Percentiles rank a stretch among this genome's conserved stretches.
phyloP scores from a whole-genome alignment of 2,113 vertebrate species.

The Cochlearius cochlearius region DNA sequence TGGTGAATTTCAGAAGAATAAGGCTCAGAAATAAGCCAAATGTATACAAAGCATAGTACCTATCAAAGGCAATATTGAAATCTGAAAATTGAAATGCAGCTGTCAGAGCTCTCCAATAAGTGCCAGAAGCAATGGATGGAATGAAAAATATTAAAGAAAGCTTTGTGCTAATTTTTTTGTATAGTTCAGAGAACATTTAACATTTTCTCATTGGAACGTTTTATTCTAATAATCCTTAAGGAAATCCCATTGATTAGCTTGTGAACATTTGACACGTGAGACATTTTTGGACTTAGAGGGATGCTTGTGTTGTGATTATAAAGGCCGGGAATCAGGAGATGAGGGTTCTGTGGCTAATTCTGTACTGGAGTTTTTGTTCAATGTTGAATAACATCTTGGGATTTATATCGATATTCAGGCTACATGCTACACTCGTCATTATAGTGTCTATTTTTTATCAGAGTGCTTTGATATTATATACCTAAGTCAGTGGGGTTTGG shows the following conservation, averaged over 20 bases:
- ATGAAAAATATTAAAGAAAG: slow-evolving; percentile 41
- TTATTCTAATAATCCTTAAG: slow-evolving; percentile 20
- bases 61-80: slow-evolving; percentile 54
- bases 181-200: background rate
- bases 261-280: background rate
- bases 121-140: slow-evolving; percentile 1
- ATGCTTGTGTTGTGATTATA: background rate
- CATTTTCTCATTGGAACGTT: background rate
- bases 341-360: background rate
- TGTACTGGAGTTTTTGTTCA: background rate
- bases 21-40: slow-evolving; percentile 32
- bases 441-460: background rate
- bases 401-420: background rate
- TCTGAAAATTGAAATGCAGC: slow-evolving; percentile 35
- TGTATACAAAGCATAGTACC: slow-evolving; percentile 27
- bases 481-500: background rate
- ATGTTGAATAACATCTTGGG: background rate
- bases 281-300: background rate
- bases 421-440: background rate
- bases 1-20: slow-evolving; percentile 33
- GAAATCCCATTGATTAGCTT: slow-evolving; percentile 8
- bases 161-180: background rate
- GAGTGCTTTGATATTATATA: background rate
- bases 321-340: background rate
- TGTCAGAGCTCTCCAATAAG: slow-evolving; percentile 28